Evolutionary conservation across 2,797 vertebrate species (phyloP), one percentile per base, ranked within the genome.

Genomic region (Orientallactaga sibirica): DNA sequence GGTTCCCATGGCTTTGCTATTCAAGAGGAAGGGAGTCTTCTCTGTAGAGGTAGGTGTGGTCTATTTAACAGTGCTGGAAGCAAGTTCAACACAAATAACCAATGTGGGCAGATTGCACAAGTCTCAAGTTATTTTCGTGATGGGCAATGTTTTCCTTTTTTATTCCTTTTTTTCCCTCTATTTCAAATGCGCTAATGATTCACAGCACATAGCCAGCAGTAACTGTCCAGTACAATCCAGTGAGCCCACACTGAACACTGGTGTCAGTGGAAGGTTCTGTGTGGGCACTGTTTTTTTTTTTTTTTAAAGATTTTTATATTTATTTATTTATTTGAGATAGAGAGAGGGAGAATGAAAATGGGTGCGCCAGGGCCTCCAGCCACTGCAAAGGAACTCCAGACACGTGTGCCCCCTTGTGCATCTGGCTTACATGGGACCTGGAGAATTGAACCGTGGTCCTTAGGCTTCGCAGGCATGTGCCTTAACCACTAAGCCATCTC

Each of bases 71-170:
- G 74, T 33, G 67, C 1, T 27, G 58, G 92, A 88, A 96, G 82
- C 73, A 79, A 95, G 82, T 82, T 88, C 85, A 86, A 86, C 82
- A 43, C 68, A 18, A 92, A 93, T 1, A 67, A 62, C 94, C 67
- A 15, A 80, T 25, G 64, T 19, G 77, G 95, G 91, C 90, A 93
- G 62, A 87, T 77, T 86, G 82, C 90, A 61, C 89, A 94, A 41
- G 61, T 33, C 89, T 88, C 19, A 14, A 91, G 96, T 92, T 96
- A 81, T 96, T 96, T 96, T 77, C 58, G 83, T 84, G 88, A 78
- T 37, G 64, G 82, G 73, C 52, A 77, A 71, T 94, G 92, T 79
- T 93, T 95, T 96, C 85, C 80, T 77, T 93, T 88, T 86, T 74
- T 37, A 77, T 94, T 93, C 58, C 7, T 0, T 80, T 92, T 95